Percentiles rank a stretch among this genome's conserved stretches.
phyloP scores from a whole-genome alignment of 2,797 vertebrate species.

The Manis pentadactyla region DNA sequence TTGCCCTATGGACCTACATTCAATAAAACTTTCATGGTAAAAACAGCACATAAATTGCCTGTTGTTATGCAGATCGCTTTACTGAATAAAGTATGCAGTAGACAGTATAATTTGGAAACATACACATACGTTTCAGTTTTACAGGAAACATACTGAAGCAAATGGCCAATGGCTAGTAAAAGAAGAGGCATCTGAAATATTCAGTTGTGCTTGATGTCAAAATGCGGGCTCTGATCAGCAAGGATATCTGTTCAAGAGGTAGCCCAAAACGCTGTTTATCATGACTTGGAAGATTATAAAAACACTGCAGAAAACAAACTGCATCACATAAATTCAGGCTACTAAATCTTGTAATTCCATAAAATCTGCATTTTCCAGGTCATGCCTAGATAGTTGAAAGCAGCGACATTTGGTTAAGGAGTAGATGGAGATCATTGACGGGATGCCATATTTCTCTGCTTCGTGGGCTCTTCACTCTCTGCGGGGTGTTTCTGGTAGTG shows the following conservation, averaged over 20 bases:
- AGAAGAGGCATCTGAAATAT: neutral
- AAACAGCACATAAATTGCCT: neutral
- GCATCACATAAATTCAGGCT: neutral
- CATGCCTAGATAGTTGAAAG: neutral
- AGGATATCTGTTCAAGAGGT: neutral
- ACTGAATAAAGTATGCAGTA: neutral
- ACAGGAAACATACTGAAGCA: neutral
- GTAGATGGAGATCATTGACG: fast-evolving
- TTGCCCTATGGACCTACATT: neutral
- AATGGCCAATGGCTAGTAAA: neutral
- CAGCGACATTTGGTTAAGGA: neutral
- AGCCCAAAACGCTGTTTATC: neutral
- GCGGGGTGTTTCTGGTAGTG: neutral
- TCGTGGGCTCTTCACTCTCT: neutral
- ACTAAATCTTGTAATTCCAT: neutral
- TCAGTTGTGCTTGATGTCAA: neutral
- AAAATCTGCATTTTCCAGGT: neutral
- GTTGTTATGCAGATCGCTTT: neutral
- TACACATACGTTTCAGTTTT: neutral
- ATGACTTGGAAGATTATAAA: neutral
- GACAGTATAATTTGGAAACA: neutral
- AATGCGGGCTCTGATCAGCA: neutral
- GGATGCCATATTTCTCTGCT: fast-evolving
- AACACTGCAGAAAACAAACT: neutral
- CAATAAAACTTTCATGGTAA: neutral